Evolutionary conservation across 2,797 vertebrate genomes (phyloP).

Genomic region (Craterocephalus amniculus): DNA sequence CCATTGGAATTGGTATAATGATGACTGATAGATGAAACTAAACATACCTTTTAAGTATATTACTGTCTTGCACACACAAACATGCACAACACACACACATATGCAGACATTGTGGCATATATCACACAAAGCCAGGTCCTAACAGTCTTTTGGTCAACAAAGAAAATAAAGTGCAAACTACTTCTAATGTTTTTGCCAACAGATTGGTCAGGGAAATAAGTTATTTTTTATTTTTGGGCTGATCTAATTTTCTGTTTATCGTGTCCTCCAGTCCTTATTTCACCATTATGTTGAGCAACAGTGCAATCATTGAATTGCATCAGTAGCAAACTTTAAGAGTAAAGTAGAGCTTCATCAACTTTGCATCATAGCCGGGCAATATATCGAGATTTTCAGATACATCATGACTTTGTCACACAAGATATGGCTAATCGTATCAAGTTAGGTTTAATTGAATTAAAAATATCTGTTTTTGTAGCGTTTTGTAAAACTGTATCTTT

Average conservation of each 20-base stretch:
- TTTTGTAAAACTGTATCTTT: no score
- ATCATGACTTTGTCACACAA: no score
- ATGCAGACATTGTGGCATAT: background rate
- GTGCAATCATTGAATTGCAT: background rate
- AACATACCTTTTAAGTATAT: constrained; percentile 27
- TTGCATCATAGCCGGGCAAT: no score
- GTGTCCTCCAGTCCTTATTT: background rate
- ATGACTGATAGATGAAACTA: constrained; percentile 27
- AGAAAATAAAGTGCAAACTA: background rate
- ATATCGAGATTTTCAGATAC: no score
- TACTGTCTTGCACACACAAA: background rate
- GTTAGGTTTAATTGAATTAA: no score
- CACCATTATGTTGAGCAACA: background rate
- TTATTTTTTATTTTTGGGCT: background rate
- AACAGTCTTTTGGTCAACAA: background rate
- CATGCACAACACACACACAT: no score
- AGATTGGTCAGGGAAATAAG: no score
- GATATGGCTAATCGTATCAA: no score
- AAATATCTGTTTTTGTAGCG: no score
- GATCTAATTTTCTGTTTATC: background rate
- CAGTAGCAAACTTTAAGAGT: background rate
- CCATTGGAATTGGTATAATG: constrained; percentile 28
- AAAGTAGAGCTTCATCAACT: background rate
- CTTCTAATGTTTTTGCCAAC: background rate
- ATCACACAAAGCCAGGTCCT: background rate